These are phyloP conservation scores for Calidris pygmaea DNA, from an alignment of 2,113 vertebrate species.

Conservation along the genomic window DNA sequence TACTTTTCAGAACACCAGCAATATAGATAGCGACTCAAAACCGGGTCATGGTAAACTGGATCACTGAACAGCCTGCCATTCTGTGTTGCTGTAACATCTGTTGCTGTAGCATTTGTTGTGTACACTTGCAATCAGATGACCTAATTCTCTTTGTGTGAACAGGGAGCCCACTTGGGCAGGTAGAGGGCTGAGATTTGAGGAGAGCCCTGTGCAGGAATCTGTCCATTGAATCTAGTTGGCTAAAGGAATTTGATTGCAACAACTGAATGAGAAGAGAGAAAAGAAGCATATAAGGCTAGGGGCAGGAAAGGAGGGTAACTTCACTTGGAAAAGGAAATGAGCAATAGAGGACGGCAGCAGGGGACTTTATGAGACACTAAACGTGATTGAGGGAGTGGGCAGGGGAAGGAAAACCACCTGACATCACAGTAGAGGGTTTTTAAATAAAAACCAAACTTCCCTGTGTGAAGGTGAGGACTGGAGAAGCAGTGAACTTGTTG, in stretches of 20 bases:
- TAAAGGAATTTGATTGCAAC: neutral
- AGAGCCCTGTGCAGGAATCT: neutral
- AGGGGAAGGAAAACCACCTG: neutral
- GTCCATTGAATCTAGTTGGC: neutral
- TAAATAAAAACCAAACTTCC: neutral
- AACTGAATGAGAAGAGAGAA: neutral
- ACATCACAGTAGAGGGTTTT: neutral
- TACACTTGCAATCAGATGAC: neutral
- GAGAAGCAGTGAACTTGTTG: neutral
- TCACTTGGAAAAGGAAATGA: neutral
- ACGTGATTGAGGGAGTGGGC: accelerated
- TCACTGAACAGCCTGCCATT: neutral
- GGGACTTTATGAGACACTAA: neutral
- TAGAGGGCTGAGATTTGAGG: neutral
- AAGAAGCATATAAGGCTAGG: neutral
- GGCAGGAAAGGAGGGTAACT: neutral
- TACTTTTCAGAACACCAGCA: neutral
- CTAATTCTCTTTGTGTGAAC: conserved; percentile 3
- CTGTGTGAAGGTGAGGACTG: neutral
- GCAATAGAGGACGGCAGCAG: neutral
- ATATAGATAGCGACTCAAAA: neutral
- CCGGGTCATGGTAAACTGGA: neutral
- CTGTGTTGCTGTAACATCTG: neutral
- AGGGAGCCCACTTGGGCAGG: neutral
- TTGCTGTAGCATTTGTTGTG: conserved; percentile 25